Conservation (phyloP, 2,797 vertebrate genomes). For the Odontamblyopus lacepedii region DNA sequence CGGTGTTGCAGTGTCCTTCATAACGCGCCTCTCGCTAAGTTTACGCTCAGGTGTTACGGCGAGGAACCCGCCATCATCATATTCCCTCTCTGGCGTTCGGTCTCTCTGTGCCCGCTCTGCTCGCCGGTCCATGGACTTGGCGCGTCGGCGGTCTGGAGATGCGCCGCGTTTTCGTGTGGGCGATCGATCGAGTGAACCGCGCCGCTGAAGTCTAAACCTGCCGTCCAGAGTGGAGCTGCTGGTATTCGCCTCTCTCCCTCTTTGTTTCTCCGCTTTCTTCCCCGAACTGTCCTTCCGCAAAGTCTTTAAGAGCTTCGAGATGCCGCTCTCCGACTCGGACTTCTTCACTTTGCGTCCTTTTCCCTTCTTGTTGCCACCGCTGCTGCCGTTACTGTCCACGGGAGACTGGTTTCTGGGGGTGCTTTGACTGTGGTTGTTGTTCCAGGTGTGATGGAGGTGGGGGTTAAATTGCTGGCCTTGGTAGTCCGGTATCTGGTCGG, state of each 20-base stretch:
- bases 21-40: constrained; percentile 61
- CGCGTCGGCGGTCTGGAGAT: constrained; percentile 84
- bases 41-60: constrained; percentile 73
- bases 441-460: constrained; percentile 86
- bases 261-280: constrained; percentile 78
- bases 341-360: constrained; percentile 79
- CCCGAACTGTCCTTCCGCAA: constrained; percentile 82
- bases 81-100: constrained; percentile 83
- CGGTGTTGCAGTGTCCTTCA: constrained; percentile 67
- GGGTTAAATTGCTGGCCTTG: constrained; percentile 69
- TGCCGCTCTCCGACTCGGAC: constrained; percentile 82
- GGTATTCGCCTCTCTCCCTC: constrained; percentile 71
- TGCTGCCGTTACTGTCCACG: constrained; percentile 69
- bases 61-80: constrained; percentile 76
- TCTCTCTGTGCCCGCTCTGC: constrained; percentile 75
- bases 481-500: constrained; percentile 82
- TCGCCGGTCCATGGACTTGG: constrained; percentile 82
- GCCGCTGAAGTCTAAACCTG: constrained; percentile 64
- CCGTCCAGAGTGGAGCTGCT: constrained; percentile 70
- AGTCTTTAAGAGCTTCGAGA: constrained; percentile 82
- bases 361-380: constrained; percentile 72
- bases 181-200: constrained; percentile 88
- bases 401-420: constrained; percentile 82
- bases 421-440: constrained; percentile 83
- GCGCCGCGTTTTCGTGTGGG: constrained; percentile 77